These are phyloP conservation scores for Xanthia togata DNA, from an alignment of 2,888 invertebrate species.

Conservation along the genomic window DNA sequence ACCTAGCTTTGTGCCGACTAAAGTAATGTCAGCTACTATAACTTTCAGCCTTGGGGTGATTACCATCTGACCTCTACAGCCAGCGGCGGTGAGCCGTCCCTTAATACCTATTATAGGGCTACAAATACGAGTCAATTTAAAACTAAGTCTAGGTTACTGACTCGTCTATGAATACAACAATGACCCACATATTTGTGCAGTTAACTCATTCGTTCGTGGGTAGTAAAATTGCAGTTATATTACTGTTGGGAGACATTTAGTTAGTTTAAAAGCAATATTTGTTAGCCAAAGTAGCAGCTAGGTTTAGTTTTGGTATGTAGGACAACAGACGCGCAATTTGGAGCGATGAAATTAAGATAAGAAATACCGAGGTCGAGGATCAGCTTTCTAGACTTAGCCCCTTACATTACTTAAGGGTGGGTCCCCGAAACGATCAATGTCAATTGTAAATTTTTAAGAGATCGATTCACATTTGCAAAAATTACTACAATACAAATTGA, in stretches of 20 bases:
- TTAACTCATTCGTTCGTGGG: conserved; percentile 45
- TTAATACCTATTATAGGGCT: conserved; percentile 13
- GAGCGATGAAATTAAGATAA: conserved; percentile 9
- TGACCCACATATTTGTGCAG: conserved; percentile 47
- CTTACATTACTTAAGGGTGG: too few relatives aligned
- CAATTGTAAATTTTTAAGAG: too few relatives aligned
- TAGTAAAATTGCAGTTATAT: conserved; percentile 21
- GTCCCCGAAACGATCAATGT: too few relatives aligned
- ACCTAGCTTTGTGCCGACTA: neutral
- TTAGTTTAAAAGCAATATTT: conserved; percentile 42
- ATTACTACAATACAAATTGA: too few relatives aligned
- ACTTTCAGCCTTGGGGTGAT: neutral
- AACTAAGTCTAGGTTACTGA: conserved; percentile 24
- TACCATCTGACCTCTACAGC: conserved; percentile 33
- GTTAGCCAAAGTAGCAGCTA: conserved; percentile 24
- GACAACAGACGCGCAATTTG: conserved; percentile 4
- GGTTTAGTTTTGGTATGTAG: conserved; percentile 12
- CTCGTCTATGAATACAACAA: conserved; percentile 48
- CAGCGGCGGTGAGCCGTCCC: too few relatives aligned
- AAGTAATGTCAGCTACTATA: neutral
- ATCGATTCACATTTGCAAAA: too few relatives aligned
- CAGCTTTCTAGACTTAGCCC: neutral
- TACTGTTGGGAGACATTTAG: conserved; percentile 29
- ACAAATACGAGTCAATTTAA: conserved; percentile 25
- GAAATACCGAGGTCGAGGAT: neutral